These are phyloP conservation scores for Pyrrhia umbra DNA, from an alignment of 2,888 invertebrate species.

Conservation along the genomic window DNA sequence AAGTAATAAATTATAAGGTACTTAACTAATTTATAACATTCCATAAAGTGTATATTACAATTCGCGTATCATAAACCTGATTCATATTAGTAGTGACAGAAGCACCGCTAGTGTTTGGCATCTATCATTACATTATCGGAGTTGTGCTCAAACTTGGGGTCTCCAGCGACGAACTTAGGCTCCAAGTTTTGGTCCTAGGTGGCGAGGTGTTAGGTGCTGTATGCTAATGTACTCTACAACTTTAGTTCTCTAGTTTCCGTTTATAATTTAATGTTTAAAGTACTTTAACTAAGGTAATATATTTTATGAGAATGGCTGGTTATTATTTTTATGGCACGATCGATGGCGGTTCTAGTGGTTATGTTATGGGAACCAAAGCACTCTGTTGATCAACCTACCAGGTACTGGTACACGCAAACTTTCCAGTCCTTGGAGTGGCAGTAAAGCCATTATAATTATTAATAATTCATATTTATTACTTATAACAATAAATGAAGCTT, in stretches of 20 bases:
- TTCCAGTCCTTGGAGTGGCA: background rate
- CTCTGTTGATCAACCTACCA: background rate
- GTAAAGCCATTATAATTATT: background rate
- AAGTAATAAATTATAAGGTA: too few relatives aligned
- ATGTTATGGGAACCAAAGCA: constrained; percentile 3
- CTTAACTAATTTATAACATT: too few relatives aligned
- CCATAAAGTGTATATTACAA: too few relatives aligned
- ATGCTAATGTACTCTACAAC: constrained; percentile 43
- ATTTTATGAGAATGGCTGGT: background rate
- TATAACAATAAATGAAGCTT: too few relatives aligned
- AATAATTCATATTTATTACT: background rate
- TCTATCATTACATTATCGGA: constrained; percentile 15
- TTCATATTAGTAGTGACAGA: background rate
- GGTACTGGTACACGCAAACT: background rate
- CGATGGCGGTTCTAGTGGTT: background rate
- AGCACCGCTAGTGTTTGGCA: constrained; percentile 2
- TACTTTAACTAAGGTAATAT: constrained; percentile 1
- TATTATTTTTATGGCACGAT: constrained; percentile 1
- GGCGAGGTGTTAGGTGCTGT: constrained; percentile 19
- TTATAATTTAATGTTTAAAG: constrained; percentile 24
- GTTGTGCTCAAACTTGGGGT: constrained; percentile 28
- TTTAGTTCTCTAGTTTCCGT: constrained; percentile 20
- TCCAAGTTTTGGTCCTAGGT: constrained; percentile 27
- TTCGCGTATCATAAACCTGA: background rate
- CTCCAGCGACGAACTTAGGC: constrained; percentile 36